Percentiles rank a stretch among this genome's conserved stretches.
Conservation (phyloP, 2,888 invertebrate species). For the Melipona beecheii region DNA sequence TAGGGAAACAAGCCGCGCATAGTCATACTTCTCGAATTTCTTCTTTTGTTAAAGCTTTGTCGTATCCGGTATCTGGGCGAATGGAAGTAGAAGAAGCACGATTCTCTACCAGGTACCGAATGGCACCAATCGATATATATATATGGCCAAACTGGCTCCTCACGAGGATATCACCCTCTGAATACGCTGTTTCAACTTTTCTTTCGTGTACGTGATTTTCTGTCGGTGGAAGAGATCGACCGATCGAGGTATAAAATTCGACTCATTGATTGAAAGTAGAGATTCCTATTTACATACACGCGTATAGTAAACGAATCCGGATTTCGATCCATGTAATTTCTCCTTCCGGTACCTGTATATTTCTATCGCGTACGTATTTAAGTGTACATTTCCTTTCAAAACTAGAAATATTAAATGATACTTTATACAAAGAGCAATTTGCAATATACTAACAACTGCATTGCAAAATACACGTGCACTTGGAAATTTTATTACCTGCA, state of each 20-base stretch:
- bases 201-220: conserved; percentile 44
- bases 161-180: conserved; percentile 62
- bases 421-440: too few species aligned
- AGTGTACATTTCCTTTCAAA: too few species aligned
- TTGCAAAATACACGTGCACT: too few species aligned
- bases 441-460: too few species aligned
- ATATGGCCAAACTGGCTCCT: conserved; percentile 64
- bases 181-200: conserved; percentile 61
- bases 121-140: conserved; percentile 83
- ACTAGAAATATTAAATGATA: too few species aligned
- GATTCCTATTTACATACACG: too few species aligned
- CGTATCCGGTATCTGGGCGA: conserved; percentile 63
- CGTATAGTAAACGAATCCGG: too few species aligned
- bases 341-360: too few species aligned
- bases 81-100: conserved; percentile 70
- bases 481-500: too few species aligned
- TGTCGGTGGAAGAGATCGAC: conserved; percentile 4
- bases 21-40: conserved; percentile 36
- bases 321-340: too few species aligned
- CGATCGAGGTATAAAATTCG: background rate
- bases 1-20: conserved; percentile 1
- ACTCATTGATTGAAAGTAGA: background rate
- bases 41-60: conserved; percentile 52
- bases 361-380: too few species aligned
- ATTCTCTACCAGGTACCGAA: conserved; percentile 80